Conservation (phyloP, 2,113 vertebrate species). For the Anoura caudifer region DNA sequence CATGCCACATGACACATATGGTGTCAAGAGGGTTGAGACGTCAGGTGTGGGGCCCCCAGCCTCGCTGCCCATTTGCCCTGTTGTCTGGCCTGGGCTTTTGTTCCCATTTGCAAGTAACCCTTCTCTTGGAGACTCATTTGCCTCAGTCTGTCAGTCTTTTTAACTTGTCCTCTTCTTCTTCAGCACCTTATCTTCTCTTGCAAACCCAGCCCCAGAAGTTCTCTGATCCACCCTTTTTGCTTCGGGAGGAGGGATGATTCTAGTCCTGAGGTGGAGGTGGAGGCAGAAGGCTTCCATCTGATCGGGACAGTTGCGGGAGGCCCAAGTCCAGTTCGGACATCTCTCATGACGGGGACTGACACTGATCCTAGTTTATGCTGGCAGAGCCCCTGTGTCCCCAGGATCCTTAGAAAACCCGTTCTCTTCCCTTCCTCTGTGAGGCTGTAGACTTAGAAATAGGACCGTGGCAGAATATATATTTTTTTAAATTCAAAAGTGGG, state of each 20-base stretch:
- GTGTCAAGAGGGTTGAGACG: neutral
- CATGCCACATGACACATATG: too few species aligned
- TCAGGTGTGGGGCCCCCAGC: too few species aligned
- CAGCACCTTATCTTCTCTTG: neutral
- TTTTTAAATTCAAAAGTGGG: neutral
- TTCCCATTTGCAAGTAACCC: neutral
- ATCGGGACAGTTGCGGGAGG: neutral
- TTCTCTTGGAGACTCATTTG: neutral
- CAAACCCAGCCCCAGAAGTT: neutral
- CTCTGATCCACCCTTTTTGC: neutral
- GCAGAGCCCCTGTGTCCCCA: neutral
- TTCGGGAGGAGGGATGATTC: neutral
- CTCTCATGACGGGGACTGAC: rapidly evolving
- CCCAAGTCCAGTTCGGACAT: neutral
- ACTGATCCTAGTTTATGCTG: neutral
- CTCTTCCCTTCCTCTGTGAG: neutral
- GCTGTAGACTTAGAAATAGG: neutral
- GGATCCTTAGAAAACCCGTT: neutral
- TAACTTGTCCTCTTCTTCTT: neutral
- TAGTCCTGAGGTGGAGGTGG: neutral
- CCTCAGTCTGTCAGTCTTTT: neutral
- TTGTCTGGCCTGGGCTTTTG: neutral
- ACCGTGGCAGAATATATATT: neutral
- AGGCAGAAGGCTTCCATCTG: neutral
- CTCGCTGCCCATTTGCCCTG: neutral